These are phyloP conservation scores for Brachionus sp. DNA, from an alignment of 1,140 invertebrate species.

Conservation along the genomic window DNA sequence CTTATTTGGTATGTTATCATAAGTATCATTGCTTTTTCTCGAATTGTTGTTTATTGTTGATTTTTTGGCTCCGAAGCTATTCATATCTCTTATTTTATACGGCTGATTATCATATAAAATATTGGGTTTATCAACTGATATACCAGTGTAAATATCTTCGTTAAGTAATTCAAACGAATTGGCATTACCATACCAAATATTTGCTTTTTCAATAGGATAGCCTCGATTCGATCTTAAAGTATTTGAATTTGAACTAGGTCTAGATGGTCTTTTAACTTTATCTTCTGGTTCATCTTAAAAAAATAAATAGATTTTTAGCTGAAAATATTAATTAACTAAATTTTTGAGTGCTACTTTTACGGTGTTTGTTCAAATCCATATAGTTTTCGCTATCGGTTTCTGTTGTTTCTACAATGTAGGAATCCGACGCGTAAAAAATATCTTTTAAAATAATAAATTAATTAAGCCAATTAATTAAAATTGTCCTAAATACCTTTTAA, in stretches of 20 bases:
- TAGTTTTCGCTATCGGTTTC: conserved; percentile 37
- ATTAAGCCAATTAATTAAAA: neutral
- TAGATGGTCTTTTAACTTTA: neutral
- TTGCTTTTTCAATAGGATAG: neutral
- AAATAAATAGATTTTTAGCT: neutral
- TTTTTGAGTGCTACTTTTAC: neutral
- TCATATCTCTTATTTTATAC: neutral
- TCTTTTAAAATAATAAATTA: neutral
- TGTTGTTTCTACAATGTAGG: conserved; percentile 14
- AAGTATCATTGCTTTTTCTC: neutral
- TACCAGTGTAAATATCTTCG: conserved; percentile 20
- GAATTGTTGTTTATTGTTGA: neutral
- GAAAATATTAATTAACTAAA: neutral
- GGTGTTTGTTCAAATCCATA: neutral
- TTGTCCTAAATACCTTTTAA: conserved; percentile 13
- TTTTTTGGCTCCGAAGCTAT: conserved; percentile 4
- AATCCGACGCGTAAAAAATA: conserved; percentile 1
- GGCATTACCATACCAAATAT: conserved; percentile 28
- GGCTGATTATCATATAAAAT: conserved; percentile 18
- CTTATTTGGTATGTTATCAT: conserved; percentile 2
- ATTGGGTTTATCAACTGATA: conserved; percentile 40
- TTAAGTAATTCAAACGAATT: neutral
- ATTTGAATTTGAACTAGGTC: conserved; percentile 5
- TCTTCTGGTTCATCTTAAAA: neutral
- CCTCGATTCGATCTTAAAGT: neutral